These are phyloP conservation scores for Myopa tessellatipennis DNA, from an alignment of 2,888 invertebrate genomes.

Conservation along the genomic window DNA sequence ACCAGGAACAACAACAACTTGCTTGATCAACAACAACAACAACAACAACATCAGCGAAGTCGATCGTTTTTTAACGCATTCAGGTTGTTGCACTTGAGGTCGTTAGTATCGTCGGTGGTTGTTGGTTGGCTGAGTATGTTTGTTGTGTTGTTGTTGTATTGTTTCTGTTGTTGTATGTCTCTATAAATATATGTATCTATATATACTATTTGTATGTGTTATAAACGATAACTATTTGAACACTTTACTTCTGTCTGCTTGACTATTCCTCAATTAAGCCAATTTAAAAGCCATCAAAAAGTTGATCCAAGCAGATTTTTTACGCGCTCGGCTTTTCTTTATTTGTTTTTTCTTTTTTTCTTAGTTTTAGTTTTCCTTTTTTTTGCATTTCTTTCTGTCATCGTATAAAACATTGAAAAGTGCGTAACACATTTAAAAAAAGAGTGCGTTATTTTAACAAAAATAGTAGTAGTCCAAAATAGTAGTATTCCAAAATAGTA, in stretches of 20 bases:
- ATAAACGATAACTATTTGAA: slow-evolving; percentile 15
- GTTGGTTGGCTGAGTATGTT: background rate
- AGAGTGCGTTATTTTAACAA: too few species aligned
- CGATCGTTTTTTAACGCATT: slow-evolving; percentile 35
- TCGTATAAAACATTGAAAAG: too few species aligned
- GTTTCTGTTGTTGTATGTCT: background rate
- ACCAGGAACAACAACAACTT: slow-evolving; percentile 20
- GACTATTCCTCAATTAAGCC: slow-evolving; percentile 30
- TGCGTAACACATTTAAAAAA: too few species aligned
- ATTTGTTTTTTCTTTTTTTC: background rate
- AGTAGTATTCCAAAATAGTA: too few species aligned
- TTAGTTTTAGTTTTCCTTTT: background rate
- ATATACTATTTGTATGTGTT: too few species aligned
- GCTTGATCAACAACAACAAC: slow-evolving; percentile 2
- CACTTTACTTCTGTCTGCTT: background rate
- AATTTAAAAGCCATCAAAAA: slow-evolving; percentile 29
- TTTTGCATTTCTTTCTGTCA: too few species aligned
- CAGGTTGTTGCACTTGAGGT: slow-evolving; percentile 63
- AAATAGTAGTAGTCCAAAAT: too few species aligned
- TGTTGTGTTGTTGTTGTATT: background rate
- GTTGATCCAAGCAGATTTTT: slow-evolving; percentile 10
- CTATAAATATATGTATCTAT: background rate
- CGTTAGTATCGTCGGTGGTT: slow-evolving; percentile 55
- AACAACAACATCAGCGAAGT: slow-evolving; percentile 18
- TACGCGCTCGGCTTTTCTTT: background rate